Evolutionary conservation across 2,888 invertebrate species (phyloP).

Genomic region (Podabrus alpinus): DNA sequence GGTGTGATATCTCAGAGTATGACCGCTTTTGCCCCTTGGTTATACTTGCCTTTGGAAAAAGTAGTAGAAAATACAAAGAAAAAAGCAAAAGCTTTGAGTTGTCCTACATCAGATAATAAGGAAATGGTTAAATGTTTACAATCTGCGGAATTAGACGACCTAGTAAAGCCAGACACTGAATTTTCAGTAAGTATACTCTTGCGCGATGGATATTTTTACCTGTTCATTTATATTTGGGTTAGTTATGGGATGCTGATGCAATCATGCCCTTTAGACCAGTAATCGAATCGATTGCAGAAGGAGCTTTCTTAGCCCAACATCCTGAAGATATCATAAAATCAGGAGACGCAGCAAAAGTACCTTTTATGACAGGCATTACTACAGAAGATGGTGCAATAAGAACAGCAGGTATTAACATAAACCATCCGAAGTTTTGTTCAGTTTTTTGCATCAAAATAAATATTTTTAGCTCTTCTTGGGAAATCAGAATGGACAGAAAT

Average conservation of each 20-base stretch:
- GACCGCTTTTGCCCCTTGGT: constrained; percentile 60
- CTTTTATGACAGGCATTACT: constrained; percentile 76
- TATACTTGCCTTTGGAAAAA: constrained; percentile 59
- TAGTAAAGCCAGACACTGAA: constrained; percentile 67
- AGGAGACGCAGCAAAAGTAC: constrained; percentile 60
- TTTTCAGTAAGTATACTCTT: constrained; percentile 65
- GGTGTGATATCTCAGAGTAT: constrained; percentile 78
- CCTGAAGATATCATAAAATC: constrained; percentile 60
- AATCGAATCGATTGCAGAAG: constrained; percentile 68
- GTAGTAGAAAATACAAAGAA: constrained; percentile 63
- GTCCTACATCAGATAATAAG: constrained; percentile 59
- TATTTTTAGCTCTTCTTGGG: constrained; percentile 40
- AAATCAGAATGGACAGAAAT: constrained; percentile 48
- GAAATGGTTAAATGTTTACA: constrained; percentile 66
- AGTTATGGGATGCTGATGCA: background rate
- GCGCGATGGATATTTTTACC: background rate
- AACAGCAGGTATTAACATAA: constrained; percentile 36
- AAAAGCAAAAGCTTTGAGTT: constrained; percentile 65
- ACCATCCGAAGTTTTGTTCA: background rate
- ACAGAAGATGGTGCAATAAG: constrained; percentile 74
- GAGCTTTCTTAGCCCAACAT: constrained; percentile 70
- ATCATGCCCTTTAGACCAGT: constrained; percentile 60
- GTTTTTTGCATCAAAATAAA: background rate
- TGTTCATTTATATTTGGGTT: background rate
- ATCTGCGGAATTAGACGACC: constrained; percentile 63